Base-by-base conservation (phyloP, 1,140 invertebrate species). In the Bombus vancouverensis region DNA sequence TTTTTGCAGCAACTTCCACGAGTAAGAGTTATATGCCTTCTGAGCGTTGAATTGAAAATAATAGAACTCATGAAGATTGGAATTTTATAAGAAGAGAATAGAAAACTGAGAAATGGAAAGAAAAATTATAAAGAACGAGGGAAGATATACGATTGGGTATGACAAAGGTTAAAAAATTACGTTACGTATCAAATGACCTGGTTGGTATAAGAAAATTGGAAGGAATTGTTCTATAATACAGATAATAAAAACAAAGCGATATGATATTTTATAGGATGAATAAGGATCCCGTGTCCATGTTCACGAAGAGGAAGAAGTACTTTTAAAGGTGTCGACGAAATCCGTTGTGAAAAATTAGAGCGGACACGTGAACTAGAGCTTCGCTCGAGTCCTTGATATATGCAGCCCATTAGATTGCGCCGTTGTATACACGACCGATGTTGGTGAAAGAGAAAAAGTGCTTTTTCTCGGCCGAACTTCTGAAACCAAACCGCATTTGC, bases 261-360 rank as follows among this genome's bases (percentile, higher is more conserved):
- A 37, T 12, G 10, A 71, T 71, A 71, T 71, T 39, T 71, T 25
- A 39, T 4, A 28, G 28, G 37, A 71, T 13, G 70, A 72, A 42
- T 12, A 42, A 77, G 76, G 70, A 77, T 83, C 78, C 83, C n/a
- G 81, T 70, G 37, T 81, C 32, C 37, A 62, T 18, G 74, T 37
- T n/a, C 32, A 34, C 32, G 37, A 68, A 62, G 42, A 18, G 34
- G n/a, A 12, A 13, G 47, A 78, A 66, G 22, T 39, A 28, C 22
- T 59, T 53, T 22, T 37, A 68, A 68, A 72, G 78, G 70, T 65
- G 68, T 22, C 28, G 10, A 44, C 42, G 68, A 34, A 82, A 66
- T 39, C 22, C n/a, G 78, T 37, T 22, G 82, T 85, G 83, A 79
- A 85, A 83, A 85, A 85, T 76, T 87, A 84, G 82, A 53, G 12